Evolutionary conservation across 2,888 invertebrate genomes (phyloP), one percentile per base, ranked within the genome.

Genomic region (Drosophila niveifrons): DNA sequence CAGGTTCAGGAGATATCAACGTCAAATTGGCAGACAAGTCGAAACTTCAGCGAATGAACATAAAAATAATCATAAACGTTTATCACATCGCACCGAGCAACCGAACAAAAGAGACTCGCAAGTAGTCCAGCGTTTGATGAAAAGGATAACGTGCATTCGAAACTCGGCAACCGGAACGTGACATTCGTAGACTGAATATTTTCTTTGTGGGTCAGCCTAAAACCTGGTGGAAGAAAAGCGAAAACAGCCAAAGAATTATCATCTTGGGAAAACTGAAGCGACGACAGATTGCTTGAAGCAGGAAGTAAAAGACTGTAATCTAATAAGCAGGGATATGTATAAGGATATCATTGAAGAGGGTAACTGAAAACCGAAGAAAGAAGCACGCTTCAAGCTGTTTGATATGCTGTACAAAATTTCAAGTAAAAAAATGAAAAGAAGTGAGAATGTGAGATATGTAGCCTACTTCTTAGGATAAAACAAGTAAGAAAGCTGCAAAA

Each of bases 61-160:
- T 84, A 87, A 84, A 83, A 84, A 84, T 87, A 82, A 82, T 82
- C 83, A 84, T 87, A 87, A 84, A 84, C 84, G 80, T 84, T 84
- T 84, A 87, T 84, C 84, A 76, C 78, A 78, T 58, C 59, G 56
- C 55, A 70, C 39, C 68, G 69, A 57, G 63, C 53, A 50, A 66
- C n/a, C n/a, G n/a, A 78, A 66, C 69, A 78, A 64, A 66, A 63
- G 64, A 61, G 44, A 62, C 29, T 28, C 46, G 48, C 53, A 10
- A 31, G 29, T 6, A 18, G 18, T 3, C 57, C 64, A 48, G 55
- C 62, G 39, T 68, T 79, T 86, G 83, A 83, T 83, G 79, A 76
- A 86, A 81, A 78, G 86, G 86, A 82, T 83, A 82, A 63, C 67
- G 48, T 18, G 51, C 66, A 69, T 71, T 77, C 15, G 9, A 7